Evolutionary conservation across 2,797 vertebrate genomes (phyloP).

Genomic region (Argyrosomus regius): DNA sequence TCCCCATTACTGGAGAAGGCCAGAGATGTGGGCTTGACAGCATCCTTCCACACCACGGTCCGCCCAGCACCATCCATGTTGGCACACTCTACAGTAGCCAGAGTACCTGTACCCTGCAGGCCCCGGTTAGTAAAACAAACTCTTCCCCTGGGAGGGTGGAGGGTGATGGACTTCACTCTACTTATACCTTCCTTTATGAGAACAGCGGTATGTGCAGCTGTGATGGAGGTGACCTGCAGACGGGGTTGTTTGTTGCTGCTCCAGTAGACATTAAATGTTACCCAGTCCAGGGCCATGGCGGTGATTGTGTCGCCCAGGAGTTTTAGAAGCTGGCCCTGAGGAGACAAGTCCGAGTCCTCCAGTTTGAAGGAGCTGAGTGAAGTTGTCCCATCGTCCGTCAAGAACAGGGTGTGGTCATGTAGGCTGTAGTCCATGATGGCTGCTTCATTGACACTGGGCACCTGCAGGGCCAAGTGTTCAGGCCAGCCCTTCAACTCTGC

Average conservation of each 20-base stretch:
- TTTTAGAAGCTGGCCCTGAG: conserved; percentile 79
- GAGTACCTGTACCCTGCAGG: background rate
- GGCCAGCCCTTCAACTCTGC: conserved; percentile 80
- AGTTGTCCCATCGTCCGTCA: conserved; percentile 80
- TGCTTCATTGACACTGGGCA: conserved; percentile 81
- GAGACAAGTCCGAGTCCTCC: conserved; percentile 66
- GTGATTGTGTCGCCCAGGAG: conserved; percentile 80
- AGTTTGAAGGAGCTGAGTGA: conserved; percentile 85
- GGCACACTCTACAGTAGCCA: conserved; percentile 84
- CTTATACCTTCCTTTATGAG: conserved; percentile 82
- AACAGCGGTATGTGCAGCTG: conserved; percentile 75
- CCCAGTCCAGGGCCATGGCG: conserved; percentile 91
- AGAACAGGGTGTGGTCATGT: conserved; percentile 83
- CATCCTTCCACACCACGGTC: conserved; percentile 84
- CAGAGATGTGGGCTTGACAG: conserved; percentile 84
- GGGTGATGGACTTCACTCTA: conserved; percentile 78
- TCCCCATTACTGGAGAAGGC: conserved; percentile 82
- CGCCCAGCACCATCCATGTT: conserved; percentile 88
- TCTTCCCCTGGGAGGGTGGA: conserved; percentile 85
- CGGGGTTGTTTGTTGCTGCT: conserved; percentile 82
- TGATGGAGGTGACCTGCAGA: conserved; percentile 84
- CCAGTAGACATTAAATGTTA: conserved; percentile 92
- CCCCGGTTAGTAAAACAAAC: conserved; percentile 88
- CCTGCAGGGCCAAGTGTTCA: conserved; percentile 79
- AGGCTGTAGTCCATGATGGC: conserved; percentile 86